Evolutionary conservation across 2,113 vertebrate species (phyloP).

Genomic region (Lampris incognitus): DNA sequence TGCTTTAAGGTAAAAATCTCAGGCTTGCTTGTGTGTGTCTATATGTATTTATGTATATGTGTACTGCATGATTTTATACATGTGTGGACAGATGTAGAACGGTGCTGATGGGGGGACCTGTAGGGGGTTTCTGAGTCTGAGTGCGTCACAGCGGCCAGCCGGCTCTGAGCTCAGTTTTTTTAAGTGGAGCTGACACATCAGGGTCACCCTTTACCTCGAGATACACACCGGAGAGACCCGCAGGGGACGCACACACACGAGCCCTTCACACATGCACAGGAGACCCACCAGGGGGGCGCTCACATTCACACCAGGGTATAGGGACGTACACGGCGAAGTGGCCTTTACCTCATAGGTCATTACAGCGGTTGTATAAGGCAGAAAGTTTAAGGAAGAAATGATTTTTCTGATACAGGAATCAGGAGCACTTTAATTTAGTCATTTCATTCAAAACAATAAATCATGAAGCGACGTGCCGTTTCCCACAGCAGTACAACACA

Average conservation of each 20-base stretch:
- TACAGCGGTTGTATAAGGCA: conserved; percentile 50
- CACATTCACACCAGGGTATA: conserved; percentile 14
- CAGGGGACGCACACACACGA: conserved; percentile 46
- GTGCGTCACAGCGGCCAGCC: conserved; percentile 69
- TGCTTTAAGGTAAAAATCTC: conserved; percentile 60
- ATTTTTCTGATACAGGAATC: neutral
- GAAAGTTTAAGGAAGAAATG: conserved; percentile 9
- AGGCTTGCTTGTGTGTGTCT: conserved; percentile 33
- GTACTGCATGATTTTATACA: too few species aligned
- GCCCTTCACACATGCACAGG: conserved; percentile 53
- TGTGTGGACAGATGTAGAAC: neutral
- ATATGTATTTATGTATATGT: neutral
- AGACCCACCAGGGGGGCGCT: conserved; percentile 19
- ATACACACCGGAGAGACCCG: conserved; percentile 63
- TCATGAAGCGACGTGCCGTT: too few species aligned
- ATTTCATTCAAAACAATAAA: too few species aligned
- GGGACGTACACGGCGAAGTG: conserved; percentile 23
- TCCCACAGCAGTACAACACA: too few species aligned
- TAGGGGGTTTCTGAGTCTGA: conserved; percentile 14
- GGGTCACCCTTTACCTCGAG: conserved; percentile 73
- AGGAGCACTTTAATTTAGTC: too few species aligned
- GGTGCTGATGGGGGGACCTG: conserved; percentile 42
- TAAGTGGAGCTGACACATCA: conserved; percentile 78
- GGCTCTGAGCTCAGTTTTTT: conserved; percentile 47
- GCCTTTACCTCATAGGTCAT: conserved; percentile 71